phyloP scores from a whole-genome alignment of 2,888 invertebrate species.

The Timandra comae region DNA sequence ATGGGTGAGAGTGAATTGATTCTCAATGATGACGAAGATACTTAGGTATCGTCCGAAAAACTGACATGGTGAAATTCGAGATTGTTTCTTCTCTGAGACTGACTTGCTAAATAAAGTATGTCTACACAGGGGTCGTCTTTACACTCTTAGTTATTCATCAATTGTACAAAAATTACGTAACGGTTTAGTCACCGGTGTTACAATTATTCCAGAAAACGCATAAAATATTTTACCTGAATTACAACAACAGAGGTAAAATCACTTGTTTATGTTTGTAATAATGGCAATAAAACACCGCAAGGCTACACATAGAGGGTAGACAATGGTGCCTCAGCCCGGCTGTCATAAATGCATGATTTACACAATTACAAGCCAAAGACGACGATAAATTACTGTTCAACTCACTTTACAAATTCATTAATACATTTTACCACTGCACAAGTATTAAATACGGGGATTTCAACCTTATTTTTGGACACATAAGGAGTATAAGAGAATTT shows the following conservation, averaged over 20 bases:
- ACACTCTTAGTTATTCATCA: no score
- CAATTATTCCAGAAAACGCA: no score
- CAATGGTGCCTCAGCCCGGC: constrained; percentile 53
- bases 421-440: constrained; percentile 15
- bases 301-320: constrained; percentile 44
- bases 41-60: no score
- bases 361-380: constrained; percentile 68
- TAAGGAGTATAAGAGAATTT: constrained; percentile 2
- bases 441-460: neutral
- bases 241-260: constrained; percentile 39
- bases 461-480: constrained; percentile 32
- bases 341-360: constrained; percentile 76
- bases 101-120: no score
- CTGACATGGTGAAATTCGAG: no score
- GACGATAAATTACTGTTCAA: constrained; percentile 70
- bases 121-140: no score
- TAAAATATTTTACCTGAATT: constrained; percentile 9
- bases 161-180: no score
- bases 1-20: no score
- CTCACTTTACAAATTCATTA: constrained; percentile 48
- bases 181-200: no score
- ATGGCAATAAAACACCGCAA: constrained; percentile 43
- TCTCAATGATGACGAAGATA: no score
- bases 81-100: no score
- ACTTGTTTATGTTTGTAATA: constrained; percentile 53